Conservation (phyloP, 1,140 invertebrate species). For the Myzus persicae region DNA sequence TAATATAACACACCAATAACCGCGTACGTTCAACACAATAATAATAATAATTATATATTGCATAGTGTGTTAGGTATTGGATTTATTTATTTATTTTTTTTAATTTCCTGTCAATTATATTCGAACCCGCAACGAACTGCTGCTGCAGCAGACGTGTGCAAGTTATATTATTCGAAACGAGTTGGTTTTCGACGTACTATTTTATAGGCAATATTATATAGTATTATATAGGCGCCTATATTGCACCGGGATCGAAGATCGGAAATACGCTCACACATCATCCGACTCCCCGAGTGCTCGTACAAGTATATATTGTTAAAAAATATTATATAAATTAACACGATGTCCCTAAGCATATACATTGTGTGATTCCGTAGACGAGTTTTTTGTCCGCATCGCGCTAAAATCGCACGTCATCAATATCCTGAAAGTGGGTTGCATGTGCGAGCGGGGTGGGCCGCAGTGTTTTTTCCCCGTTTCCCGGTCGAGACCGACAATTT, state of each 20-base stretch:
- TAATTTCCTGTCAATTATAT: constrained; percentile 37
- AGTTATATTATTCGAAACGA: constrained; percentile 8
- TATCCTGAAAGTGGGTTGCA: not conserved
- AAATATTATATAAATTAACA: not conserved
- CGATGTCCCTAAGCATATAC: not conserved
- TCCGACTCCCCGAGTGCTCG: not conserved
- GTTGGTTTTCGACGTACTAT: not conserved
- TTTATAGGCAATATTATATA: not conserved
- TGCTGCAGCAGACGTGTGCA: not conserved
- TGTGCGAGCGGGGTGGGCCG: not conserved
- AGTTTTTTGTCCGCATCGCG: not conserved
- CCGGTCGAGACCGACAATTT: not conserved
- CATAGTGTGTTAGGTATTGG: not conserved
- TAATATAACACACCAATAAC: not conserved
- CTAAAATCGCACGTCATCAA: not conserved
- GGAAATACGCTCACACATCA: not conserved
- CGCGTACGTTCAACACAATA: not conserved
- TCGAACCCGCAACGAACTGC: not conserved
- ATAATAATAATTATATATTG: not conserved
- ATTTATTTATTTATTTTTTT: not conserved
- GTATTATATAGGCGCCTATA: not conserved
- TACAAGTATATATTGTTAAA: not conserved
- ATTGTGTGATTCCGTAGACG: not conserved
- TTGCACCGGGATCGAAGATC: not conserved
- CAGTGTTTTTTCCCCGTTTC: not conserved